Evolutionary conservation across 37 sponge, comb jelly and placozoan species (phyloP), one percentile per base, ranked within the genome.

Genomic region (Haliclona indistincta): DNA sequence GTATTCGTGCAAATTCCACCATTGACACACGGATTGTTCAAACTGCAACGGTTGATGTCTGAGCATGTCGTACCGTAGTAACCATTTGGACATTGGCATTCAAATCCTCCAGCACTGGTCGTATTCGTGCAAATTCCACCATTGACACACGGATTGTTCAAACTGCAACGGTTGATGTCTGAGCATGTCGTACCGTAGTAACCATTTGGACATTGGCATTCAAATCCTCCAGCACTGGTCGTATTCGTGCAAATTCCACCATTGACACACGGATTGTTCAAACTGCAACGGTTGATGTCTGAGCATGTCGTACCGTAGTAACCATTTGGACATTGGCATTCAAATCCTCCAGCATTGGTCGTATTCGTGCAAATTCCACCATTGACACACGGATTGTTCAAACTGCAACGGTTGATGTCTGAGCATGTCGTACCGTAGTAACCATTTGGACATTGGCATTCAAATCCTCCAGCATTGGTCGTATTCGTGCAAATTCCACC

Each of bases 281-380:
- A 38, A 64, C 82, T 73, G 35, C 34, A 20, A 73, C 73, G 30
- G n/a, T n/a, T n/a, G 41, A 68, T 51, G 1, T 10, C 47, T 5
- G 43, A 43, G 64, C 82, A 82, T 40, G 63, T 5, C n/a, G 63
- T 35, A 20, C 84, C 84, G 29, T 39, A 68, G 55, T 54, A 87
- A 1, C 82, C 77, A 20, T 33, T 13, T 26, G 54, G 10, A 53
- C 88, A 87, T 32, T 23, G 7, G 40, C 88, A 87, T n/a, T 26
- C 34, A 63, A 51, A 85, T 1, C 23, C 25, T n/a, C n/a, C n/a
- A n/a, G n/a, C n/a, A 28, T 54, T 74, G 19, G 32, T 58, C 4
- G 28, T 34, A 25, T 81, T 47, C 2, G 19, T 42, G 38, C 86
- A 85, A 20, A 74, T 78, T 3, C 62, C 79, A 17, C 62, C 62